Conservation (phyloP, 2,797 vertebrate species). For the Chlorospingus flavigularis region DNA sequence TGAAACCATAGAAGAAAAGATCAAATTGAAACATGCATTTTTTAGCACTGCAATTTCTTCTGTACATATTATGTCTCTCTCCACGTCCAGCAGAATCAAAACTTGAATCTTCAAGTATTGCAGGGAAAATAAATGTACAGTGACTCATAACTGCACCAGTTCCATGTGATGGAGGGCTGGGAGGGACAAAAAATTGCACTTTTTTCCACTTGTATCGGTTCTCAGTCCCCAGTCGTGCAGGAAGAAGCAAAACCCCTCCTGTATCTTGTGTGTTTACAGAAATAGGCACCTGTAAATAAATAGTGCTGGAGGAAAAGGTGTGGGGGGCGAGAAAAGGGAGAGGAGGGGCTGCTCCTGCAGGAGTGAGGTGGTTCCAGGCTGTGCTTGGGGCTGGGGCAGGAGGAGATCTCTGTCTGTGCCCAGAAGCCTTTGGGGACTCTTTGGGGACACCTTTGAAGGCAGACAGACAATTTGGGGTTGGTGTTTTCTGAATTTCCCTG, state of each 20-base stretch:
- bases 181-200: background rate
- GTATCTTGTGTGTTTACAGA: background rate
- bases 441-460: background rate
- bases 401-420: background rate
- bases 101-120: background rate
- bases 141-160: slow-evolving; percentile 27
- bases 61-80: background rate
- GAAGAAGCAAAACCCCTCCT: background rate
- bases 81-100: background rate
- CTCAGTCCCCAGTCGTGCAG: background rate
- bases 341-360: background rate
- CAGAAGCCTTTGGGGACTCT: background rate
- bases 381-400: background rate
- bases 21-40: background rate
- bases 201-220: background rate
- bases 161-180: background rate
- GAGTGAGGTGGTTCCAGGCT: background rate
- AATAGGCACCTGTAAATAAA: background rate
- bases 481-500: background rate
- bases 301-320: background rate
- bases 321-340: background rate
- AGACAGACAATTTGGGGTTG: background rate
- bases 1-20: background rate
- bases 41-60: background rate
- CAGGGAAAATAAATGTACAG: slow-evolving; percentile 7